These are phyloP conservation scores for Apodemia zela DNA, from an alignment of 2,888 invertebrate genomes.

Conservation along the genomic window DNA sequence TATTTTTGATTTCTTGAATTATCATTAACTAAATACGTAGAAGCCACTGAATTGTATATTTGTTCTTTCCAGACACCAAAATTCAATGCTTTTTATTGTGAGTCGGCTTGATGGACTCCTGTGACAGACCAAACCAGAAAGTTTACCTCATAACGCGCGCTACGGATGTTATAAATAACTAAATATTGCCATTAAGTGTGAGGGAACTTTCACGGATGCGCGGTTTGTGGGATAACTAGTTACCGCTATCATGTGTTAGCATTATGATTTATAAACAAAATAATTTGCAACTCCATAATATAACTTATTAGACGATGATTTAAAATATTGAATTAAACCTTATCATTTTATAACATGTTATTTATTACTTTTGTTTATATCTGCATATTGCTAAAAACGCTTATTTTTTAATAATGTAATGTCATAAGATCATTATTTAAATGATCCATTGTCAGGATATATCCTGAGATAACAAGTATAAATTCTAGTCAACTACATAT, in stretches of 20 bases:
- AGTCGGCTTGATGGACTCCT: constrained; percentile 6
- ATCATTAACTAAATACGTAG: constrained; percentile 9
- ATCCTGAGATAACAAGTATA: too few species aligned
- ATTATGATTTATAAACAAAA: too few species aligned
- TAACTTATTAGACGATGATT: too few species aligned
- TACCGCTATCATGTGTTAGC: not conserved
- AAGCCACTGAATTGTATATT: constrained; percentile 13
- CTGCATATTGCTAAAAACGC: too few species aligned
- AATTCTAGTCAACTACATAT: too few species aligned
- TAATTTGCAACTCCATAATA: too few species aligned
- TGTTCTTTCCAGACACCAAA: constrained; percentile 15
- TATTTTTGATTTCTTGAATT: constrained; percentile 7
- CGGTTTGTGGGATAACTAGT: not conserved
- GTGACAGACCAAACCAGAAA: not conserved
- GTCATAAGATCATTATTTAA: too few species aligned
- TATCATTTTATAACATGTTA: too few species aligned
- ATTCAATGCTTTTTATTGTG: constrained; percentile 12
- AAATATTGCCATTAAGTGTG: not conserved
- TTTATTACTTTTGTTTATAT: too few species aligned
- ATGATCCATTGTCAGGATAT: too few species aligned
- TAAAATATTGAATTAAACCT: too few species aligned
- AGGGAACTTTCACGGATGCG: not conserved
- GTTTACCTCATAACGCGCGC: not conserved
- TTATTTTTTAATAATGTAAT: too few species aligned
- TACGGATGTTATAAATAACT: not conserved